Evolutionary conservation across 2,797 vertebrate species (phyloP).

Genomic region (Phalloptychus januarius): DNA sequence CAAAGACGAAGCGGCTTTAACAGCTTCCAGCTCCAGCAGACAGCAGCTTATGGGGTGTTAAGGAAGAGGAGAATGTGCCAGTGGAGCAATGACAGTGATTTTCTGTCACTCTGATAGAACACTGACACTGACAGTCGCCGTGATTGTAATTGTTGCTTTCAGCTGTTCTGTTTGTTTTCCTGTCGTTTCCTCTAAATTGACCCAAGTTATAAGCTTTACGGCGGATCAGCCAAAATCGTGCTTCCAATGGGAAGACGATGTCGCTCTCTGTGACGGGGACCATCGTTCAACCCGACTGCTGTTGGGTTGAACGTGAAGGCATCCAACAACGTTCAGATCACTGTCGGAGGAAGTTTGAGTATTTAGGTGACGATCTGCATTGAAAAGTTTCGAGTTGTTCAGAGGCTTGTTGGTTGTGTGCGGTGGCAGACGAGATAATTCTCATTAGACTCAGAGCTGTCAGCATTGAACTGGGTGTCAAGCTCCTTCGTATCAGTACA

Average conservation of each 20-base stretch:
- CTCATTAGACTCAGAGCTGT: background rate
- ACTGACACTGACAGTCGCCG: slow-evolving; percentile 8
- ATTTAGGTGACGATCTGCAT: background rate
- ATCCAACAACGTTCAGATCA: background rate
- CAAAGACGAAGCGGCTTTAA: slow-evolving; percentile 36
- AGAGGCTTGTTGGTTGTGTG: background rate
- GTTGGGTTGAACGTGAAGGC: slow-evolving; percentile 6
- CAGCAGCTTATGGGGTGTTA: slow-evolving; percentile 42
- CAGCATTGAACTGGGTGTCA: background rate
- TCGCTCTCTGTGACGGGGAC: background rate
- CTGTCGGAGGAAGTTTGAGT: background rate
- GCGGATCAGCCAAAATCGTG: background rate
- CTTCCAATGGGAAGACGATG: background rate
- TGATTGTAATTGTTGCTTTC: slow-evolving; percentile 25
- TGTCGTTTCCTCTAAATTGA: background rate
- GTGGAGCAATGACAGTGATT: slow-evolving; percentile 46
- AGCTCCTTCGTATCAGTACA: background rate
- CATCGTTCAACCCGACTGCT: background rate
- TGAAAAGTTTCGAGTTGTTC: background rate
- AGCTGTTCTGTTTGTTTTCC: slow-evolving; percentile 22
- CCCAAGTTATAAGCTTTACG: background rate
- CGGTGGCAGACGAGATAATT: background rate
- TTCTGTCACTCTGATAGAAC: slow-evolving; percentile 23
- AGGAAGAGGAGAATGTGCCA: slow-evolving; percentile 29
- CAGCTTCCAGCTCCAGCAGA: slow-evolving; percentile 20